Percentiles rank a stretch among this genome's conserved stretches.
Evolutionary conservation across 2,113 vertebrate species (phyloP).

Genomic region (Bungarus multicinctus): DNA sequence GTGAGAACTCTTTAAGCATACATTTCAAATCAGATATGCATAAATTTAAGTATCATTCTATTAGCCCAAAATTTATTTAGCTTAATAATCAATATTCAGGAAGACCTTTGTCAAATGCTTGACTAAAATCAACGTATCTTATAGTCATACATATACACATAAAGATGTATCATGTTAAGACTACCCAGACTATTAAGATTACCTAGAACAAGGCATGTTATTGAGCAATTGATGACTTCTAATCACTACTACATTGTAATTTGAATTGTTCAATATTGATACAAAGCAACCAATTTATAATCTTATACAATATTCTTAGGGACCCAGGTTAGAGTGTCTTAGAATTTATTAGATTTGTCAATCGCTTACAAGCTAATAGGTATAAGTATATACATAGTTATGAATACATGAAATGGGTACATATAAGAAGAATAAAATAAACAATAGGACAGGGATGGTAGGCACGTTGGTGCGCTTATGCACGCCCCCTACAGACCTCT

Average conservation of each 20-base stretch:
- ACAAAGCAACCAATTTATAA: not conserved
- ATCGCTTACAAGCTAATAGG: too few species aligned
- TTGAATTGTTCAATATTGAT: not conserved
- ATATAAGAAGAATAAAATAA: too few species aligned
- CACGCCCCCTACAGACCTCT: too few species aligned
- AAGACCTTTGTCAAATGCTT: not conserved
- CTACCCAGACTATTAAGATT: not conserved
- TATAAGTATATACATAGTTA: too few species aligned
- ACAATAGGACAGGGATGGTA: too few species aligned
- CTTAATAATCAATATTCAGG: not conserved
- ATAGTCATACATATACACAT: not conserved
- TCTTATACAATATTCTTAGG: not conserved
- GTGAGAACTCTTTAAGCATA: not conserved
- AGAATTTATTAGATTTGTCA: too few species aligned
- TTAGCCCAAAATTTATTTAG: not conserved
- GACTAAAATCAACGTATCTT: not conserved
- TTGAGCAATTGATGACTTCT: not conserved
- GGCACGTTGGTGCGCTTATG: too few species aligned
- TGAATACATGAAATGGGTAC: too few species aligned
- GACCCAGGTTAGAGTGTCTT: not conserved
- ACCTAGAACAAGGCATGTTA: not conserved
- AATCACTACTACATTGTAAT: not conserved
- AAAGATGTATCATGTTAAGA: not conserved
- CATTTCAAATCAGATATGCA: not conserved
- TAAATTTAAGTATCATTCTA: not conserved